Evolutionary conservation across 2,797 vertebrate species (phyloP).

Genomic region (Microctenopoma lineatum): DNA sequence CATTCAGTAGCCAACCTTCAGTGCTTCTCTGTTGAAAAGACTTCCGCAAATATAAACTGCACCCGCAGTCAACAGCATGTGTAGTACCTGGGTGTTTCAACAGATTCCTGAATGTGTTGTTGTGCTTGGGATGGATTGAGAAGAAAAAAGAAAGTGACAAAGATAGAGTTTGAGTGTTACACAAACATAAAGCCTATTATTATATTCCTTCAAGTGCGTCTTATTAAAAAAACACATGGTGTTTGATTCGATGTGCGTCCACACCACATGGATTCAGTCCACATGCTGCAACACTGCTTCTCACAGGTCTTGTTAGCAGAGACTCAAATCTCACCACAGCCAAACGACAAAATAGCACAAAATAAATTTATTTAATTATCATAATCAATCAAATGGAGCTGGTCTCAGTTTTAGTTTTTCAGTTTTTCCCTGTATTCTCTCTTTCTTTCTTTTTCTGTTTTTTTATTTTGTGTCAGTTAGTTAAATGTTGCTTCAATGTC

Average conservation of each 20-base stretch:
- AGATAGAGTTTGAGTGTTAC: no score
- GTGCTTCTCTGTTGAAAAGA: background rate
- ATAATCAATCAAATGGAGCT: constrained; percentile 1
- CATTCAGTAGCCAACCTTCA: background rate
- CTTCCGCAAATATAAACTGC: background rate
- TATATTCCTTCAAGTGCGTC: no score
- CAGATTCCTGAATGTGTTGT: background rate
- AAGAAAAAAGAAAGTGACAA: no score
- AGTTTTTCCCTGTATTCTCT: background rate
- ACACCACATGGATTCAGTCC: background rate
- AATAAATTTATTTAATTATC: constrained; percentile 20
- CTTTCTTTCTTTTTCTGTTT: background rate
- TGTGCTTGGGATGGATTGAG: no score
- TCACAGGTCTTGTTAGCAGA: background rate
- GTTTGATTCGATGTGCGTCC: background rate
- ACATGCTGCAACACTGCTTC: background rate
- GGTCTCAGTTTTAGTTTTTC: constrained; percentile 12
- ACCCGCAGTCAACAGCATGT: constrained; percentile 3
- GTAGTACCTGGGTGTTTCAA: background rate
- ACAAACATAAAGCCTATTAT: no score
- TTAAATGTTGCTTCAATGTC: background rate
- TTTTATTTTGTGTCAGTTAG: background rate
- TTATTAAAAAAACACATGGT: no score
- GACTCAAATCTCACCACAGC: background rate
- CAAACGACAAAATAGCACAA: constrained; percentile 9